These are phyloP conservation scores for Oreonectes daqikongensis DNA, from an alignment of 2,797 vertebrate species.

Conservation along the genomic window DNA sequence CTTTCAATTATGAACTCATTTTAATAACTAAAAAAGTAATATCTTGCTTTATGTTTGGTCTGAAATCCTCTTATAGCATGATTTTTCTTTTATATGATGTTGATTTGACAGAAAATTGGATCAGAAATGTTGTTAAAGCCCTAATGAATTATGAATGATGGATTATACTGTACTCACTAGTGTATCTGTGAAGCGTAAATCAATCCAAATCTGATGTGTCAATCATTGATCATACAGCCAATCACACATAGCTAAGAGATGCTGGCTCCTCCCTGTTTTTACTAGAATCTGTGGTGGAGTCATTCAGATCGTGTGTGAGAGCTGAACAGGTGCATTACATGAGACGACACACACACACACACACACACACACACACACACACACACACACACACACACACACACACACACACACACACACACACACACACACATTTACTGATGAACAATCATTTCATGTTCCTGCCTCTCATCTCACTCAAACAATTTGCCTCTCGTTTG, in stretches of 20 bases:
- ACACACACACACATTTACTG: not conserved
- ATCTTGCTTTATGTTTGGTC: no score
- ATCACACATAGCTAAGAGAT: not conserved
- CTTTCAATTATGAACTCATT: no score
- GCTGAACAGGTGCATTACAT: not conserved
- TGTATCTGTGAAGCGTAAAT: no score
- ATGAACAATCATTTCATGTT: slow-evolving; percentile 14
- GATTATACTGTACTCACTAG: not conserved
- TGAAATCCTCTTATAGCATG: no score
- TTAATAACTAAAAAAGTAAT: no score
- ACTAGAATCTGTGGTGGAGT: not conserved
- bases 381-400: no score
- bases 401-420: no score
- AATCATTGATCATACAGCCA: no score
- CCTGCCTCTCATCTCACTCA: slow-evolving; percentile 2
- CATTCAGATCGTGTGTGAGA: not conserved
- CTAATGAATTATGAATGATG: not conserved
- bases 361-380: no score
- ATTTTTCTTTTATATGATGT: not conserved
- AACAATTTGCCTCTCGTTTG: slow-evolving; percentile 31
- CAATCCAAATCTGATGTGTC: no score
- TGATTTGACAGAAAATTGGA: not conserved
- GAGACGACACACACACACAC: not conserved
- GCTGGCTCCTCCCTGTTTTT: not conserved
- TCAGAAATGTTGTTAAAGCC: not conserved